Conservation (phyloP, 2,113 vertebrate species). For the Syrrhaptes paradoxus region DNA sequence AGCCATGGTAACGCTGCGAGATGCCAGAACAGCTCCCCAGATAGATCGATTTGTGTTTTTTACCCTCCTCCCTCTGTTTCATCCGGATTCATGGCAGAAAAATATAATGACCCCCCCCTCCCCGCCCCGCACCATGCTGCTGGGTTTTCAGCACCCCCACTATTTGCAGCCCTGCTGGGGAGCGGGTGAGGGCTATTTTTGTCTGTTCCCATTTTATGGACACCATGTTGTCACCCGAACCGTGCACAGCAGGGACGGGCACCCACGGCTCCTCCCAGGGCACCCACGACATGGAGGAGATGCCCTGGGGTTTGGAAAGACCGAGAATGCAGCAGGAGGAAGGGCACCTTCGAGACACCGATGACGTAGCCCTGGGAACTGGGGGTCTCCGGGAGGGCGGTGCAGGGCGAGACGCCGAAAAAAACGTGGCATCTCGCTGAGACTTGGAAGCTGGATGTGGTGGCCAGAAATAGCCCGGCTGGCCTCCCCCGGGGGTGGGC, state of each 20-base stretch:
- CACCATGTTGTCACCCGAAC: slow-evolving; percentile 5
- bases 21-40: slow-evolving; percentile 14
- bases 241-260: background rate
- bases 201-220: background rate
- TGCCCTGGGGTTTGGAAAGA: slow-evolving; percentile 47
- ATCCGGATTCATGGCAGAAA: background rate
- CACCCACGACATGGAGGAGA: background rate
- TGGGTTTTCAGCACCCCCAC: too few species aligned
- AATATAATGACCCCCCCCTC: background rate
- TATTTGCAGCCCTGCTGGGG: background rate
- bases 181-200: slow-evolving; percentile 31
- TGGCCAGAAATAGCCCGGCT: slow-evolving; percentile 13
- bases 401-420: background rate
- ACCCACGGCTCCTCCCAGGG: slow-evolving; percentile 20
- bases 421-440: background rate
- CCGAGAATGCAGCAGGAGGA: slow-evolving; percentile 21
- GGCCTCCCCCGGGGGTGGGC: background rate
- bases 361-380: slow-evolving; percentile 36
- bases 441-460: background rate
- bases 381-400: background rate
- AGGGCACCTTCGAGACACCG: slow-evolving; percentile 20
- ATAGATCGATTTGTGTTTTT: background rate
- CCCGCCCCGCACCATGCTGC: too few species aligned
- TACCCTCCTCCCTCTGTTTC: background rate
- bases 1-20: slow-evolving; percentile 18